Percentiles rank a stretch among this genome's conserved stretches.
Evolutionary conservation across 1,140 invertebrate genomes (phyloP).

Genomic region (Arion vulgaris): DNA sequence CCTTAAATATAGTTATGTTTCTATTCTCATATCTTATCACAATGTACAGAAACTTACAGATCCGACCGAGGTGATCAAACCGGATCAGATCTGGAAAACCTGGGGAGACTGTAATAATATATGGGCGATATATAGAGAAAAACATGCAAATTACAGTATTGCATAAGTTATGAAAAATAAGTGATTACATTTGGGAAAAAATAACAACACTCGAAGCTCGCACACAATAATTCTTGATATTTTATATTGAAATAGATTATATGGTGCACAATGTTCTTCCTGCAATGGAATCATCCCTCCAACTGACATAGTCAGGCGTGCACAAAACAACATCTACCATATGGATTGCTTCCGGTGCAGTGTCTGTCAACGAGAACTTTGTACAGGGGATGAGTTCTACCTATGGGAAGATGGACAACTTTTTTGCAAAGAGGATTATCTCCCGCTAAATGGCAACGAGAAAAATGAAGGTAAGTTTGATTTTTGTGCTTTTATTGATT

Average conservation of each 20-base stretch:
- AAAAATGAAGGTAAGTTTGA: constrained; percentile 20
- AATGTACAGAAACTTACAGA: too few relatives aligned
- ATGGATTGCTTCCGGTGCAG: constrained; percentile 64
- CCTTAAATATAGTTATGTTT: too few relatives aligned
- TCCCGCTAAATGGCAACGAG: constrained; percentile 30
- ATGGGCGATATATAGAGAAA: too few relatives aligned
- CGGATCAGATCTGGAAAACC: too few relatives aligned
- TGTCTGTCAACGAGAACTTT: constrained; percentile 54
- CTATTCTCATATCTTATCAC: too few relatives aligned
- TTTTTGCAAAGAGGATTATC: constrained; percentile 65
- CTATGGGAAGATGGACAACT: constrained; percentile 65
- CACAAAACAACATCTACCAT: constrained; percentile 68
- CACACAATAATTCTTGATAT: too few relatives aligned
- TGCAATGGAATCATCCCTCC: constrained; percentile 59
- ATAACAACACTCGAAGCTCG: too few relatives aligned
- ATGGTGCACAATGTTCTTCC: constrained; percentile 62
- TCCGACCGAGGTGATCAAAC: too few relatives aligned
- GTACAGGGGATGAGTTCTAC: constrained; percentile 70
- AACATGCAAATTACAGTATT: too few relatives aligned
- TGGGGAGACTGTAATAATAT: too few relatives aligned
- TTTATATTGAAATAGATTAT: constrained; percentile 52
- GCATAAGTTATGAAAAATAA: too few relatives aligned
- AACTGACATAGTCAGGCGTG: constrained; percentile 60
- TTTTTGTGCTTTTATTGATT: not conserved
- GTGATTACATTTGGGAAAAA: too few relatives aligned